Conservation (phyloP, 2,888 invertebrate genomes). For the Lasioglossum vierecki region DNA sequence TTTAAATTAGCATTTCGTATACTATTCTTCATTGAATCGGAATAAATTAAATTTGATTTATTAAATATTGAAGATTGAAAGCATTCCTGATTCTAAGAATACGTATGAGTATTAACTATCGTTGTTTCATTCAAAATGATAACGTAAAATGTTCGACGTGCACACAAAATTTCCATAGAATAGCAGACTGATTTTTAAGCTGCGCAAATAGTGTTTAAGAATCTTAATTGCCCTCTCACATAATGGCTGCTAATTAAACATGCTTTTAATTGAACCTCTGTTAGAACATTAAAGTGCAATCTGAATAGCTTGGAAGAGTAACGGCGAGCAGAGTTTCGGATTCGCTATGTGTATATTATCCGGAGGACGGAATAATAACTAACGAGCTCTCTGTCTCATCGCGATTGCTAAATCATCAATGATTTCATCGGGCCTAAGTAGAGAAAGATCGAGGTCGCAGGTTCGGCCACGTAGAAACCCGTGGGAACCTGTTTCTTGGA, state of each 20-base stretch:
- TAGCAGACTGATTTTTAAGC: not conserved
- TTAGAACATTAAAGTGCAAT: not conserved
- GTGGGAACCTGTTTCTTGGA: slow-evolving; percentile 63
- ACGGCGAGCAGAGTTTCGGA: not conserved
- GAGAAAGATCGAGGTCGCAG: slow-evolving; percentile 62
- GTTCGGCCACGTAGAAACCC: slow-evolving; percentile 64
- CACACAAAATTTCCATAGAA: not conserved
- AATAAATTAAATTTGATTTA: not conserved
- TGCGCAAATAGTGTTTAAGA: not conserved
- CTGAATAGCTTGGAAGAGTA: not conserved
- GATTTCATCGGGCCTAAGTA: slow-evolving; percentile 50
- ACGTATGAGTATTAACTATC: not conserved
- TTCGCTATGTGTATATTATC: slow-evolving; percentile 26
- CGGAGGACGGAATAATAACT: slow-evolving; percentile 10
- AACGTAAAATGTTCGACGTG: not conserved
- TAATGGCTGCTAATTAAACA: not conserved
- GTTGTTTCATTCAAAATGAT: not conserved
- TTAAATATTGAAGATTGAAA: not conserved
- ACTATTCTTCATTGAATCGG: not conserved
- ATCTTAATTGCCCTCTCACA: not conserved
- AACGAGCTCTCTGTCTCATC: slow-evolving; percentile 30
- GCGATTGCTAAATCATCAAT: slow-evolving; percentile 62
- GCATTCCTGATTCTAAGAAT: not conserved
- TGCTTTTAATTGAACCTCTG: not conserved
- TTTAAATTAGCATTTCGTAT: not conserved